Evolutionary conservation across 2,888 invertebrate genomes (phyloP).

Genomic region (Pterostichus madidus): DNA sequence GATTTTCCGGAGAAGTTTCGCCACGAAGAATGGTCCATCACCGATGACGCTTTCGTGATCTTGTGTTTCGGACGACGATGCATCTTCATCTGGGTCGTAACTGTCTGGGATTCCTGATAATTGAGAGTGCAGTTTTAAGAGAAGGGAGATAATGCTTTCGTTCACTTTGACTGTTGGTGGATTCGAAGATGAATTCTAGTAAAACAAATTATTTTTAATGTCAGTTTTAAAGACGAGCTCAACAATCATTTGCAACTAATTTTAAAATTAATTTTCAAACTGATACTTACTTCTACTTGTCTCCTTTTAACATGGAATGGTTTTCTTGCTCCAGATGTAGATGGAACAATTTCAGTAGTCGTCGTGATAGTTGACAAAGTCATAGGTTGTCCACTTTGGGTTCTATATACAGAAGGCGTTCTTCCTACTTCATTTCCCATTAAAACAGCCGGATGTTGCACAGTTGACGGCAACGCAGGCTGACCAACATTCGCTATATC

Average conservation of each 20-base stretch:
- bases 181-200: constrained; percentile 71
- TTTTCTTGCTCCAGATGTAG: constrained; percentile 70
- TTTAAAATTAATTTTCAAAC: constrained; percentile 5
- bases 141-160: constrained; percentile 93
- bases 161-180: constrained; percentile 80
- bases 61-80: constrained; percentile 73
- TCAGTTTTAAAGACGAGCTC: constrained; percentile 6
- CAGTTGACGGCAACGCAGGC: constrained; percentile 69
- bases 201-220: constrained; percentile 40
- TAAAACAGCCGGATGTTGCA: constrained; percentile 73
- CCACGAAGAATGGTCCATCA: constrained; percentile 93
- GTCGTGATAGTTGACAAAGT: constrained; percentile 71
- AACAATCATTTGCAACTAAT: background rate
- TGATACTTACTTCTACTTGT: constrained; percentile 70
- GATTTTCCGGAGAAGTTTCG: constrained; percentile 88
- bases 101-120: constrained; percentile 91
- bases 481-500: constrained; percentile 65
- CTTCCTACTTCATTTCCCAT: constrained; percentile 74
- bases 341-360: constrained; percentile 64
- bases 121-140: constrained; percentile 95
- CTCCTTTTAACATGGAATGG: constrained; percentile 71
- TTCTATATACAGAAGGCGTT: constrained; percentile 67
- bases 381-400: constrained; percentile 73
- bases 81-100: constrained; percentile 78
- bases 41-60: constrained; percentile 81